phyloP scores from a whole-genome alignment of 2,113 vertebrate species.

The Euleptes europaea region DNA sequence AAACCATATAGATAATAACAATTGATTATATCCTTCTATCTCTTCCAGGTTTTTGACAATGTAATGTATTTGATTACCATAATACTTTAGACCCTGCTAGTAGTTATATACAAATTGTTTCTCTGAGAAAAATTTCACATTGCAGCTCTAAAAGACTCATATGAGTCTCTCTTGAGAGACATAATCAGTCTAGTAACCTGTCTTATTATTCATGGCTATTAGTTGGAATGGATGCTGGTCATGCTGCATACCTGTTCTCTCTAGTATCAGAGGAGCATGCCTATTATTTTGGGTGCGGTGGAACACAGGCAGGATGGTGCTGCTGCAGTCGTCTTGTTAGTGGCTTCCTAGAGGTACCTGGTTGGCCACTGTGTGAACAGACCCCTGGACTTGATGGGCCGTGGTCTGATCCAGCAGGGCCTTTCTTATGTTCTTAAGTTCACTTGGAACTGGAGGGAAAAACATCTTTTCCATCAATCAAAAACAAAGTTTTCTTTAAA shows the following conservation, averaged over 20 bases:
- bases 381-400: no score
- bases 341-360: no score
- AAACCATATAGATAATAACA: background rate
- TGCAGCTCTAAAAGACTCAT: background rate
- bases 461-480: background rate
- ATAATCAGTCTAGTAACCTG: background rate
- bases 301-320: no score
- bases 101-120: background rate
- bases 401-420: no score
- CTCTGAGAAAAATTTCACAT: background rate
- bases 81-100: background rate
- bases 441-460: background rate
- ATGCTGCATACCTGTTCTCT: no score
- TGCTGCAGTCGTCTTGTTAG: no score
- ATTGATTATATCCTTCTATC: background rate
- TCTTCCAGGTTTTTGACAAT: background rate
- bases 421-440: no score
- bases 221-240: no score
- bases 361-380: no score
- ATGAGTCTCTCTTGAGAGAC: background rate
- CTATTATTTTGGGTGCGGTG: no score
- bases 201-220: no score
- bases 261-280: no score
- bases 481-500: background rate
- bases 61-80: background rate